Conservation (phyloP, 1,140 invertebrate genomes). For the Drosophila quadrilineata region DNA sequence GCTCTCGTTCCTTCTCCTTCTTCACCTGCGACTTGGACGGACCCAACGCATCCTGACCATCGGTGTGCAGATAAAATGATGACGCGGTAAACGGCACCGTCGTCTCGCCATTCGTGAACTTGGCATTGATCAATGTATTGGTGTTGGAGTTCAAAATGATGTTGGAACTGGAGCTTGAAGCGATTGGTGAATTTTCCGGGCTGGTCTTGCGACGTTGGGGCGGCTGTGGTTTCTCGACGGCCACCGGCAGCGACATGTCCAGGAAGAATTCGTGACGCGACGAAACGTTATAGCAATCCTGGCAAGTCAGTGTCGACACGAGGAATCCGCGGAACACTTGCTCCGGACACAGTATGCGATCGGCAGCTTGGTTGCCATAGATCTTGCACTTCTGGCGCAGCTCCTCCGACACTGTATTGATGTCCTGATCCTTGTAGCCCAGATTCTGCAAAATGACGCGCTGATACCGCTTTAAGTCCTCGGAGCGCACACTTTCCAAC, state of each 20-base stretch:
- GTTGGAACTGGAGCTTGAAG: background rate
- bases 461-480: constrained; percentile 89
- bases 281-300: constrained; percentile 92
- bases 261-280: constrained; percentile 95
- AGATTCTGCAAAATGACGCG: constrained; percentile 87
- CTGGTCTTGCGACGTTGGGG: constrained; percentile 82
- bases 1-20: constrained; percentile 86
- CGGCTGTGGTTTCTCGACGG: constrained; percentile 87
- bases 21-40: constrained; percentile 87
- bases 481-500: constrained; percentile 89
- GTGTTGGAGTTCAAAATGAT: background rate
- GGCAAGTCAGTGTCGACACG: constrained; percentile 93
- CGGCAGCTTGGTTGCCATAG: constrained; percentile 90
- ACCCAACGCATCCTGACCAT: constrained; percentile 48
- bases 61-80: constrained; percentile 61
- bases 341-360: constrained; percentile 91
- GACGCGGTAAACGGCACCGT: constrained; percentile 24
- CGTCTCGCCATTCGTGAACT: constrained; percentile 29
- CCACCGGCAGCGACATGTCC: constrained; percentile 95
- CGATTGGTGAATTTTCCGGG: constrained; percentile 59
- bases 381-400: constrained; percentile 89
- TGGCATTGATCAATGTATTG: constrained; percentile 46
- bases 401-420: constrained; percentile 87
- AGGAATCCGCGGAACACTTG: constrained; percentile 94
- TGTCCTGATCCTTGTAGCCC: constrained; percentile 86